phyloP scores from a whole-genome alignment of 2,113 vertebrate genomes.

The Chaetodon trifascialis region DNA sequence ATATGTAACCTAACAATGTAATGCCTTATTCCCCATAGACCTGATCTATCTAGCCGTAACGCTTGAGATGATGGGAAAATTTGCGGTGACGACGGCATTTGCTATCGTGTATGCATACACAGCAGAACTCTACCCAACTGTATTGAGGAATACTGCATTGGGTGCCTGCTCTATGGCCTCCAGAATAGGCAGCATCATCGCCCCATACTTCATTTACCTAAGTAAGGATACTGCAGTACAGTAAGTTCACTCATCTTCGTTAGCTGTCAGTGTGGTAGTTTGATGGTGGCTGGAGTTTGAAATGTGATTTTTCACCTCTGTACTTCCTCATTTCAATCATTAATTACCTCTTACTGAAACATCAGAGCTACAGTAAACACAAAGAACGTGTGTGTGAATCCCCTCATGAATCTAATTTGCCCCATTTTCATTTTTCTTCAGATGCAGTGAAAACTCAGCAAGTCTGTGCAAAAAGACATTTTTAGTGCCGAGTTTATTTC shows the following conservation, averaged over 20 bases:
- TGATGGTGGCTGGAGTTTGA: too few relatives aligned
- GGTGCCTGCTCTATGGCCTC: conserved; percentile 90
- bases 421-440: too few relatives aligned
- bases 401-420: too few relatives aligned
- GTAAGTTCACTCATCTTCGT: not conserved
- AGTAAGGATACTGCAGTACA: conserved; percentile 81
- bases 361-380: too few relatives aligned
- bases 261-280: not conserved
- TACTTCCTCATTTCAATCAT: too few relatives aligned
- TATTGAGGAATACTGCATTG: conserved; percentile 91
- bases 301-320: too few relatives aligned
- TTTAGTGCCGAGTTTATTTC: too few relatives aligned
- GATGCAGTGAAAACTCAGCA: too few relatives aligned
- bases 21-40: conserved; percentile 74
- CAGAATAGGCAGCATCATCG: conserved; percentile 90
- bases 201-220: conserved; percentile 94
- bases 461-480: too few relatives aligned
- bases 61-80: conserved; percentile 94
- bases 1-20: not conserved
- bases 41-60: conserved; percentile 79
- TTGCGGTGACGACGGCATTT: conserved; percentile 89
- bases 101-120: conserved; percentile 91
- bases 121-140: conserved; percentile 93
- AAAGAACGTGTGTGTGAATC: too few relatives aligned
- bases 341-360: too few relatives aligned